These are phyloP conservation scores for Tinea pellionella DNA, from an alignment of 2,888 invertebrate genomes.

Conservation along the genomic window DNA sequence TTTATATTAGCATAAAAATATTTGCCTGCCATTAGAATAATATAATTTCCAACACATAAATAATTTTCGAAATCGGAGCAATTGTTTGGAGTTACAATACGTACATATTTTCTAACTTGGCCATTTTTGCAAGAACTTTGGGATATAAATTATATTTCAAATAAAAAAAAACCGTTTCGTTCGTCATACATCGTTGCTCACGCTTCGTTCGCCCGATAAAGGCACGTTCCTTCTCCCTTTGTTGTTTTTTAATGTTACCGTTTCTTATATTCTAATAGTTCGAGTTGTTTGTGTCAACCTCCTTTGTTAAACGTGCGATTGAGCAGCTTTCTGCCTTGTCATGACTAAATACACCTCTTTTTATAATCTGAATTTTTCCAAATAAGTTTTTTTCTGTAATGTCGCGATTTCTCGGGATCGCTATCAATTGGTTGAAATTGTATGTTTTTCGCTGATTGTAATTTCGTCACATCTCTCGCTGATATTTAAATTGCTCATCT, in stretches of 20 bases:
- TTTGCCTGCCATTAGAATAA: no score
- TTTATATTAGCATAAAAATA: no score
- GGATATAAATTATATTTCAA: no score
- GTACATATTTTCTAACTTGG: no score
- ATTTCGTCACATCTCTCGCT: not conserved
- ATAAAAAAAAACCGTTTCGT: not conserved
- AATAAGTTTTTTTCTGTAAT: not conserved
- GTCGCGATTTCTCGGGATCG: no score
- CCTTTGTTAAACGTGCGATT: conserved; percentile 43
- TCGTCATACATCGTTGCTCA: conserved; percentile 5
- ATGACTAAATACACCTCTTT: not conserved
- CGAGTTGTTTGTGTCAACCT: conserved; percentile 34
- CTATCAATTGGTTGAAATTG: no score
- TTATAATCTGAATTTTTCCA: not conserved
- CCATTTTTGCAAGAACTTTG: no score
- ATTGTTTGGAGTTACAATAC: no score
- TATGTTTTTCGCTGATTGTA: not conserved
- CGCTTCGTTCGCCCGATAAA: conserved; percentile 10
- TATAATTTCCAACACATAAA: no score
- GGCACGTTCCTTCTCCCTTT: conserved; percentile 53
- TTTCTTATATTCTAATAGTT: conserved; percentile 33
- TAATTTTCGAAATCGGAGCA: no score
- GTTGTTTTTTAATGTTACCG: conserved; percentile 24
- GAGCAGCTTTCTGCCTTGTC: conserved; percentile 18
- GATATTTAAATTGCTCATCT: not conserved